Percentiles rank a stretch among this genome's conserved stretches.
phyloP scores from a whole-genome alignment of 2,888 invertebrate genomes.

The Clusia tigrina region DNA sequence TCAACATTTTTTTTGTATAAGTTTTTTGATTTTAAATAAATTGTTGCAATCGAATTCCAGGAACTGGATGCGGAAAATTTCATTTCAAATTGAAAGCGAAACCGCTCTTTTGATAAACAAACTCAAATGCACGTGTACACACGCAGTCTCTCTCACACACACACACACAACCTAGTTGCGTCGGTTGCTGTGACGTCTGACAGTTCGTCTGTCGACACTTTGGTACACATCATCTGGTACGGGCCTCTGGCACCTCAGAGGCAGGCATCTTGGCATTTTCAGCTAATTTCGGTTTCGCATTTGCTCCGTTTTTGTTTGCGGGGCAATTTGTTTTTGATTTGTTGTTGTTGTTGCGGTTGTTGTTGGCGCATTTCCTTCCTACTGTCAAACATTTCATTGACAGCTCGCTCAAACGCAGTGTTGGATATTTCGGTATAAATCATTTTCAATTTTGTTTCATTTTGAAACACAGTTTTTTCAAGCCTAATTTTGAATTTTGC shows the following conservation, averaged over 20 bases:
- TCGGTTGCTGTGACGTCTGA: conserved; percentile 15
- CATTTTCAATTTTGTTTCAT: too few relatives aligned
- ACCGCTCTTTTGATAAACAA: neutral
- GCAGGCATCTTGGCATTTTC: conserved; percentile 3
- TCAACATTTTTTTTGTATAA: neutral
- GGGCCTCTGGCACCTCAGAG: too few relatives aligned
- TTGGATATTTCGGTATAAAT: too few relatives aligned
- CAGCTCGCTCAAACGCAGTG: too few relatives aligned
- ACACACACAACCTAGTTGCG: too few relatives aligned
- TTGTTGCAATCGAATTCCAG: conserved; percentile 12
- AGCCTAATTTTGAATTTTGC: too few relatives aligned
- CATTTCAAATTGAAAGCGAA: conserved; percentile 16
- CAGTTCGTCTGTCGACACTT: conserved; percentile 24
- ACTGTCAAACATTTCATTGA: conserved; percentile 7
- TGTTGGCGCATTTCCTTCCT: neutral
- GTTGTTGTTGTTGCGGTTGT: neutral
- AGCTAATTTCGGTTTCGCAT: conserved; percentile 1
- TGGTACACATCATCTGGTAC: neutral
- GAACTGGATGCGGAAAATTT: conserved; percentile 1
- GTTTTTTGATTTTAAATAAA: conserved; percentile 6
- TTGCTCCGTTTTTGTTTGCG: neutral
- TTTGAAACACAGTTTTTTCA: too few relatives aligned
- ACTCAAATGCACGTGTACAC: neutral
- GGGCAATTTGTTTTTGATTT: neutral
- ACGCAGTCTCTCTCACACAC: too few relatives aligned